Percentiles rank a stretch among this genome's conserved stretches.
These are phyloP conservation scores for Eospalax fontanierii DNA, from an alignment of 2,797 vertebrate genomes.

Conservation along the genomic window DNA sequence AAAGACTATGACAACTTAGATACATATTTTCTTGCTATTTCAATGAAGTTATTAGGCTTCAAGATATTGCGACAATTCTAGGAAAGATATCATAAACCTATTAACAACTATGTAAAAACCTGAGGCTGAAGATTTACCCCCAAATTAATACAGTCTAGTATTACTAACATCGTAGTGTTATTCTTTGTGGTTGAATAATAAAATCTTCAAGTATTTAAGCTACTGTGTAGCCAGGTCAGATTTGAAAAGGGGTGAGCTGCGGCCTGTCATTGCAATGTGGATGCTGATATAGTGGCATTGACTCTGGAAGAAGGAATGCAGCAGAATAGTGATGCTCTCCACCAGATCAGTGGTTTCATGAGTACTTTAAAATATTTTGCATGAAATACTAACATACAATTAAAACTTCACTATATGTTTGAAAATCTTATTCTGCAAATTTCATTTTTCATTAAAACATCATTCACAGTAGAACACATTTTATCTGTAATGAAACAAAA, in stretches of 20 bases:
- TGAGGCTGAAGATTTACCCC: neutral
- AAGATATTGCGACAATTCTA: neutral
- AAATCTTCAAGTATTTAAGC: neutral
- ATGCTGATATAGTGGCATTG: neutral
- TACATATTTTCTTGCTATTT: neutral
- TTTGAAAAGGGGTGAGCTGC: neutral
- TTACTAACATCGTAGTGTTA: neutral
- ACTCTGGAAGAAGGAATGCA: neutral
- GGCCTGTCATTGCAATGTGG: neutral
- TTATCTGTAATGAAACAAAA: conserved; percentile 1
- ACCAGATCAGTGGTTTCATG: too few species aligned
- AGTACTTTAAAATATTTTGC: neutral
- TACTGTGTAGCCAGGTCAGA: neutral
- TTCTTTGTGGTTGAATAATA: neutral
- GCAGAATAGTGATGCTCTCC: neutral
- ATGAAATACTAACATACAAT: neutral
- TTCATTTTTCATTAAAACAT: neutral
- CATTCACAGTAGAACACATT: neutral
- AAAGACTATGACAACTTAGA: neutral
- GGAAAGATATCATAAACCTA: neutral
- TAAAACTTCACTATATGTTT: neutral
- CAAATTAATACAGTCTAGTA: neutral
- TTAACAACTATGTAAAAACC: neutral
- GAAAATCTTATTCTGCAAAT: neutral
- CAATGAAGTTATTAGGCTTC: neutral